Percentiles rank a stretch among this genome's conserved stretches.
Conservation (phyloP, 2,113 vertebrate species). For the Chloroceryle aenea region DNA sequence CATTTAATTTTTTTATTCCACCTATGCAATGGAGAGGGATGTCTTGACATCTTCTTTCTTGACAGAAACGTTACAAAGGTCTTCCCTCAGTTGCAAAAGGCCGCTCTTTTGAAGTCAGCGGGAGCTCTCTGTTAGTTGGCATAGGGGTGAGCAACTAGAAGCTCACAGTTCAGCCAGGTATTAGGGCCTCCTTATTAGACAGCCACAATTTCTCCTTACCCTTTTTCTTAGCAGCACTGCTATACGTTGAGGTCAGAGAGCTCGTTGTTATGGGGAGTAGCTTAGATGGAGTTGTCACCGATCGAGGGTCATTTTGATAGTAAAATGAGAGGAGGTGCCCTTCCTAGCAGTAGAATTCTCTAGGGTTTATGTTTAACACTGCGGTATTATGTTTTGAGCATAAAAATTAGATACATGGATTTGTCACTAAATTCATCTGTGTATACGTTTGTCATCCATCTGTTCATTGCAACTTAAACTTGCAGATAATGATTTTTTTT, state of each 20-base stretch:
- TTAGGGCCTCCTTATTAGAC: constrained; percentile 17
- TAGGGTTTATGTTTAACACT: constrained; percentile 61
- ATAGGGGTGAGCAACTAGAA: background rate
- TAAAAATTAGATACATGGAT: constrained; percentile 69
- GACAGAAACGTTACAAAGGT: constrained; percentile 24
- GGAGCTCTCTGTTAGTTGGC: constrained; percentile 1
- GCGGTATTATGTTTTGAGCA: constrained; percentile 66
- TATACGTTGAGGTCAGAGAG: background rate
- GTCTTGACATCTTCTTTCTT: constrained; percentile 9
- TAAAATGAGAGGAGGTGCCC: constrained; percentile 33
- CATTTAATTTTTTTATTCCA: constrained; percentile 34
- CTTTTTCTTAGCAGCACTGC: background rate
- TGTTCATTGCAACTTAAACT: constrained; percentile 66
- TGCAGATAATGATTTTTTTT: constrained; percentile 35
- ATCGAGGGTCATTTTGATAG: background rate
- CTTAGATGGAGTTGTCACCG: background rate
- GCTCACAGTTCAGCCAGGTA: constrained; percentile 18
- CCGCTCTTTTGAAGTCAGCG: constrained; percentile 49
- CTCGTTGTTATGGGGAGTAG: background rate
- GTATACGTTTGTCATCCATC: constrained; percentile 71
- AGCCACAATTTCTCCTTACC: background rate
- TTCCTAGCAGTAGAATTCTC: constrained; percentile 14
- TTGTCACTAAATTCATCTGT: constrained; percentile 71
- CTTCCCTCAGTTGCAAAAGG: constrained; percentile 43
- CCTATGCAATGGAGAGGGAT: constrained; percentile 36